Percentiles rank a stretch among this genome's conserved stretches.
Evolutionary conservation across 2,113 vertebrate genomes (phyloP).

Genomic region (Nycticryphes semicollaris): DNA sequence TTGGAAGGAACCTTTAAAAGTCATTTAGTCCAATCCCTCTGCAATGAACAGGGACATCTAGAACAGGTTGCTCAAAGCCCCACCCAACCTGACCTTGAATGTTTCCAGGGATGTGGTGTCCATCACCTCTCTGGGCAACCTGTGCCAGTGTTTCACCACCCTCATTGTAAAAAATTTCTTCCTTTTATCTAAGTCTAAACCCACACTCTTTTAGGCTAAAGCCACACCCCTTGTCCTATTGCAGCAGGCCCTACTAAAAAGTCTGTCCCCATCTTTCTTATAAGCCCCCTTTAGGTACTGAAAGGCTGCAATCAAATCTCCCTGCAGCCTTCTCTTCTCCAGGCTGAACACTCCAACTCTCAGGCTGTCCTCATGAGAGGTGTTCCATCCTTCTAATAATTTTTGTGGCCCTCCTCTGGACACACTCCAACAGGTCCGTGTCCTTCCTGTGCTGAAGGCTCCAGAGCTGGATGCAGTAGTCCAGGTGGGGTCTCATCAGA

Average conservation of each 20-base stretch:
- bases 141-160: background rate
- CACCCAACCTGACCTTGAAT: background rate
- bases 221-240: background rate
- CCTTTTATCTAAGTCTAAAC: background rate
- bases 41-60: background rate
- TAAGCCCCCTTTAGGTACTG: background rate
- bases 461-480: background rate
- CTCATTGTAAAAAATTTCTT: background rate
- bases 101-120: background rate
- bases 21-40: background rate
- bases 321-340: background rate
- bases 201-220: background rate
- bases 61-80: background rate
- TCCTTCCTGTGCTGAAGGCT: background rate
- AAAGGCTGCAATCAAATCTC: background rate
- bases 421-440: background rate
- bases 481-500: background rate
- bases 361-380: background rate
- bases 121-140: background rate
- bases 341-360: background rate
- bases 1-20: background rate
- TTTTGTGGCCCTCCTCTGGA: background rate
- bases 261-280: background rate
- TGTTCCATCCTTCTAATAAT: background rate
- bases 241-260: background rate